Percentiles rank a stretch among this genome's conserved stretches.
Conservation (phyloP, 2,797 vertebrate genomes). For the Melanotaenia trifasciata region DNA sequence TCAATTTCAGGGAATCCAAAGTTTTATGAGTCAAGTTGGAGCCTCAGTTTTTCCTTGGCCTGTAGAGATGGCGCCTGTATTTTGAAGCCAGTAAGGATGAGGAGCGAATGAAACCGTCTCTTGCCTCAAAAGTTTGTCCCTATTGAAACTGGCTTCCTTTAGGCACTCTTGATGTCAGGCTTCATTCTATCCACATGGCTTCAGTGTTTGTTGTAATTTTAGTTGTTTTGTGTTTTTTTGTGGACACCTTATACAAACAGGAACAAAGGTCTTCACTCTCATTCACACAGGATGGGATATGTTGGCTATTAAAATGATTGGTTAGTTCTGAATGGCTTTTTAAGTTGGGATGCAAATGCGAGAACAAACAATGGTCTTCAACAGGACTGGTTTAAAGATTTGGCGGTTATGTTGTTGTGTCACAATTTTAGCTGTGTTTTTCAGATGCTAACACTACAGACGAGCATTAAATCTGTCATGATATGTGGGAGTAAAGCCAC, state of each 20-base stretch:
- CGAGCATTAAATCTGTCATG: conserved; percentile 30
- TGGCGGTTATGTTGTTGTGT: conserved; percentile 19
- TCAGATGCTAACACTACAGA: conserved; percentile 24
- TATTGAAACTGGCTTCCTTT: conserved; percentile 49
- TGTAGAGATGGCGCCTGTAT: conserved; percentile 35
- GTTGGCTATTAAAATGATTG: conserved; percentile 38
- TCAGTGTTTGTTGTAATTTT: conserved; percentile 35
- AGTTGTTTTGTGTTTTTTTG: conserved; percentile 1
- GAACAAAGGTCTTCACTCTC: conserved; percentile 41
- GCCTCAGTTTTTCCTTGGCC: conserved; percentile 28
- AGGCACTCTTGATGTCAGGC: conserved; percentile 68
- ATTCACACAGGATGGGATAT: conserved; percentile 36
- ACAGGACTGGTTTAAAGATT: conserved; percentile 20
- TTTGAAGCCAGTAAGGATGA: conserved; percentile 39
- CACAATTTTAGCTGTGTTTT: conserved; percentile 24
- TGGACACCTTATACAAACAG: conserved; percentile 49
- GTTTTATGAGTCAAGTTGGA: conserved; percentile 16
- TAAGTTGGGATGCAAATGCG: conserved; percentile 32
- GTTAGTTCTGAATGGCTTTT: conserved; percentile 64
- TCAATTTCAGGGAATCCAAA: conserved; percentile 41
- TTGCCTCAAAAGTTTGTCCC: conserved; percentile 27
- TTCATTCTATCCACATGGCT: conserved; percentile 71
- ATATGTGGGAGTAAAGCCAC: conserved; percentile 40
- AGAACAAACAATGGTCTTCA: conserved; percentile 26
- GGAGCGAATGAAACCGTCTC: conserved; percentile 30